Evolutionary conservation across 1,140 invertebrate species (phyloP), one percentile per base, ranked within the genome.

Genomic region (Tachypleus tridentatus): DNA sequence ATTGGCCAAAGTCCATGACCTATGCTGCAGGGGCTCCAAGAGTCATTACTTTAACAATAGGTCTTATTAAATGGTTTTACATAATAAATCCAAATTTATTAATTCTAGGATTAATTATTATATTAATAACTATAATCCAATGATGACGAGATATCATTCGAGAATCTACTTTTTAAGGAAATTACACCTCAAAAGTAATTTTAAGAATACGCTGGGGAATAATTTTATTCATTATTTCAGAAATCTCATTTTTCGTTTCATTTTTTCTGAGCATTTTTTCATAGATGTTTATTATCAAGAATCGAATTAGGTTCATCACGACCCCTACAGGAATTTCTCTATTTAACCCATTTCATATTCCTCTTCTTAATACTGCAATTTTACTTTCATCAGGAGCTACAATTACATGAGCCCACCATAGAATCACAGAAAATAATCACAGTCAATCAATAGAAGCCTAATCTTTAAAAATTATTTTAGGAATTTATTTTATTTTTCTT

Each of bases 211-310:
- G 77, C 69, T 75, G 77, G 75, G 81, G 82, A 68, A 83, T 84
- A 80, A 79, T 84, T 73, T 70, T 83, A 76, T 84, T 84, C 78
- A 84, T 85, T 81, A 74, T 77, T 58, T 84, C 82, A 67, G 82
- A 85, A 80, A 67, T 84, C 62, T 79, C 84, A 69, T 84, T 84
- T 75, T 83, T 84, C 76, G 66, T 82, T 63, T 79, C 77, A 59
- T 29, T 85, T 76, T n/a, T 84, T 85, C 75, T 84, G 82, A 81
- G 72, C 78, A 5, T 86, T 84, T 74, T 85, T 85, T 74, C 83
- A 86, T 73, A 80, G 79, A 76, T 81, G 79, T 4, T 66, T 86
- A 74, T 73, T 79, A 0, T 84, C 83, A n/a, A 75, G 74, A 60
- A 76, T 82, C 71, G 83, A 86, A 79, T 75, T 86, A 75, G 82